Base-by-base conservation (phyloP, 1,140 invertebrate genomes). In the Forficula auricularia region DNA sequence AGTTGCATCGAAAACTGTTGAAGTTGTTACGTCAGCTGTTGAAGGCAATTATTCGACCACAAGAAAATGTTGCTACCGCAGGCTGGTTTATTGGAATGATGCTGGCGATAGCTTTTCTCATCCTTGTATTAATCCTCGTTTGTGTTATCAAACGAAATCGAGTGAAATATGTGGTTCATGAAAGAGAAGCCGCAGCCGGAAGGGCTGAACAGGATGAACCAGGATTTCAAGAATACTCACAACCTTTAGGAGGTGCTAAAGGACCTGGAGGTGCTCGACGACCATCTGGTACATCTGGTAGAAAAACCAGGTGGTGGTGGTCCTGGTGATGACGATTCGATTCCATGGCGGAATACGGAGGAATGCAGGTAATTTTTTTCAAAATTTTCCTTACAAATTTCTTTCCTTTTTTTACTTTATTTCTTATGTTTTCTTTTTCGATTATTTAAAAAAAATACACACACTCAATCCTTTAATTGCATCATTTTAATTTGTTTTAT, bases 71-170 rank as follows among this genome's bases (percentile, higher is more conserved):
- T 38, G 84, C 84, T 0, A 83, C 81, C 36, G 82, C 89, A 40
- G 84, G 85, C 15, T 96, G 90, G 90, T 92, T 96, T 57, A 91
- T 96, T 59, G 85, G 75, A 44, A 89, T 98, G 77, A 87, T 98
- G 77, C 62, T 96, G 52, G 88, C 91, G 9, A 82, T 97, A 49
- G 83, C 88, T 20, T 81, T 97, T 60, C 71, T 97, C 16, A 72
- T 97, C 13, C 67, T 97, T 13, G 72, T 96, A 50, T 71, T 96
- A 41, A 87, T 96, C 54, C 77, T 96, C 44, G 86, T 97, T 15
- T 95, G 89, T 62, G 80, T 95, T 37, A 75, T 89, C 44, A 87
- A 90, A 54, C 72, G 89, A 50, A 94, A 95, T 63, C 75, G 90
- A 40, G 89, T 88, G 51, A 92, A 92, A 62, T 92, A 94, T 60